Base-by-base conservation (phyloP, 2,888 invertebrate species). In the Acronicta psi region DNA sequence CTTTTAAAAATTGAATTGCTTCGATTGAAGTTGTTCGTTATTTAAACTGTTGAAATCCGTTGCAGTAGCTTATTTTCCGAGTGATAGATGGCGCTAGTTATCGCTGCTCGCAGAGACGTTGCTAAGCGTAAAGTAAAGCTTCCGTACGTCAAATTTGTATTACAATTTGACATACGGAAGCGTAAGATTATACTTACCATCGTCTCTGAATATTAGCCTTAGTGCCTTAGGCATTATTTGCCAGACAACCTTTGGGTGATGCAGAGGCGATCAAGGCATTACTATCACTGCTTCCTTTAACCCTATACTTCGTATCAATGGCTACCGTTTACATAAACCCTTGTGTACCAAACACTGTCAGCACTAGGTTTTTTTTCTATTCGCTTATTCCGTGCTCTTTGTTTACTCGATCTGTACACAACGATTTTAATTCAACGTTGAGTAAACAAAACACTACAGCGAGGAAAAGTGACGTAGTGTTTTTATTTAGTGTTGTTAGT, bases 21-120 rank as follows among this genome's bases (percentile, higher is more conserved):
- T 40, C 17, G 29, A 29, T 29, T 11, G 11, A 29, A 25, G 25
- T 25, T 25, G 25, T 25, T 25, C 25, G 25, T 7, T 8, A 25
- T 9, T 25, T 25, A 25, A 29, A 29, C 11, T 2, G 29, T 3
- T 11, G 10, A 29, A 29, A 29, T 11, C 29, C 2, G 29, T 11
- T 29, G 29, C 11, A 11, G 11, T 29, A 29, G 11, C 11, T 41
- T 23, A 40, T 16, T 70, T 51, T 16, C 16, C 13, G 0, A 20
- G 50, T 52, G 58, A 71, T 34, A 70, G 47, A 66, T 65, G 66
- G 57, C 40, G 44, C 18, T 47, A 17, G 66, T 44, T 65, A 66
- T 52, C 57, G 31, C 43, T 51, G 43, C 65, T 65, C 36, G 46
- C 46, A 17, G 71, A 14, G 37, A 36, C 40, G 10, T 10, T 11